phyloP scores from a whole-genome alignment of 2,888 invertebrate species.

The Neoitamus cyanurus region DNA sequence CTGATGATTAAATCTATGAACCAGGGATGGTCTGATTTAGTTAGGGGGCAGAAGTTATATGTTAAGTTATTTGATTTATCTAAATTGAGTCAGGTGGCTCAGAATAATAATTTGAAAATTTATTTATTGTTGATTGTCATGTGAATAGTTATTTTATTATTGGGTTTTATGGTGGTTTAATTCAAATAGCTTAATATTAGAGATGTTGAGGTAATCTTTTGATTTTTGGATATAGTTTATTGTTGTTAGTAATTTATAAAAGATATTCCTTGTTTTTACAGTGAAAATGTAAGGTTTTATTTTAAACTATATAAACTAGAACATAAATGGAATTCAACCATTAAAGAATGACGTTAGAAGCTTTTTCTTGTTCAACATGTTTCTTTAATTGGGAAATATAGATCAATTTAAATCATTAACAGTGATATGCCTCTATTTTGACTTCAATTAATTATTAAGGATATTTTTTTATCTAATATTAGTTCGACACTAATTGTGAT shows the following conservation, averaged over 20 bases:
- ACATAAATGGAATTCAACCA: constrained; percentile 67
- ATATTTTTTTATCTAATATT: constrained; percentile 60
- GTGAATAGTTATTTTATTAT: too few relatives aligned
- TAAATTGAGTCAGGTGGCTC: too few relatives aligned
- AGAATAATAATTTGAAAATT: too few relatives aligned
- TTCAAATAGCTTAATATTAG: neutral
- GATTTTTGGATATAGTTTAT: constrained; percentile 53
- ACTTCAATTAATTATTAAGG: constrained; percentile 67
- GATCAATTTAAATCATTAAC: constrained; percentile 73
- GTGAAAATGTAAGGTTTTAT: constrained; percentile 73
- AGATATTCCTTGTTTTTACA: constrained; percentile 68
- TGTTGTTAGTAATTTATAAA: constrained; percentile 58
- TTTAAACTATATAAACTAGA: constrained; percentile 72
- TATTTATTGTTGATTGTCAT: too few relatives aligned
- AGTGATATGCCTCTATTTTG: constrained; percentile 71
- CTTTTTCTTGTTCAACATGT: constrained; percentile 69
- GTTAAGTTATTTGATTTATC: too few relatives aligned
- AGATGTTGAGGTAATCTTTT: constrained; percentile 54
- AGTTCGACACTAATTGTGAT: constrained; percentile 70
- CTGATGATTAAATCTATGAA: too few relatives aligned
- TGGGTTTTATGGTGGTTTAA: too few relatives aligned
- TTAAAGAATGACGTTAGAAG: constrained; percentile 74
- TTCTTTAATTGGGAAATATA: constrained; percentile 72
- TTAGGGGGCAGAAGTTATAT: too few relatives aligned
- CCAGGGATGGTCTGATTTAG: too few relatives aligned